phyloP scores from a whole-genome alignment of 1,140 invertebrate genomes.

The Radopholus similis region DNA sequence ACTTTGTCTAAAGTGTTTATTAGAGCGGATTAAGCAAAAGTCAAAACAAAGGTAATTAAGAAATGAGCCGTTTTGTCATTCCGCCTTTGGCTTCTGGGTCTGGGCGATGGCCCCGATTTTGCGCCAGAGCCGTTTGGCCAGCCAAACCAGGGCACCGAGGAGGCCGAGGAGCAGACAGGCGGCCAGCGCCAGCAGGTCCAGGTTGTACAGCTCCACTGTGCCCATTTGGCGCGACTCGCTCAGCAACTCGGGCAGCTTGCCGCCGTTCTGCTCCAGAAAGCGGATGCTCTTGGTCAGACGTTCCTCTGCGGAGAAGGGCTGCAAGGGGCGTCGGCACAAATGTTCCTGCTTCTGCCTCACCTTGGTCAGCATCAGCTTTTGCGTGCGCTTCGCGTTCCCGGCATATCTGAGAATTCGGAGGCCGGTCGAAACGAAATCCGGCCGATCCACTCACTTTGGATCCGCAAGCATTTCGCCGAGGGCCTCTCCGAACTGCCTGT shows the following conservation, averaged over 20 bases:
- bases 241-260: constrained; percentile 29
- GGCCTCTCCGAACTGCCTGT: constrained; percentile 4
- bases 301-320: constrained; percentile 31
- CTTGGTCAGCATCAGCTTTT: constrained; percentile 7
- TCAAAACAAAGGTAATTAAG: neutral
- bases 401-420: neutral
- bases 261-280: constrained; percentile 29
- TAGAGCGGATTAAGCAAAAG: too few species aligned
- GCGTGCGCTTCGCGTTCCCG: constrained; percentile 4
- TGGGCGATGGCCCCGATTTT: neutral
- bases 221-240: constrained; percentile 20
- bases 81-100: neutral
- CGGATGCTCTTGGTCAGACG: constrained; percentile 24
- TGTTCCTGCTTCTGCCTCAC: neutral
- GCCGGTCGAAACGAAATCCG: neutral
- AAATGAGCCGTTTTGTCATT: neutral
- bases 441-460: constrained; percentile 20
- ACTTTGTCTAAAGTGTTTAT: too few species aligned
- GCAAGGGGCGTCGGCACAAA: neutral
- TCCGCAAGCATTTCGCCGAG: constrained; percentile 28
- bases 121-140: neutral
- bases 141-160: neutral
- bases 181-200: constrained; percentile 9
- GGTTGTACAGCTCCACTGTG: constrained; percentile 13
- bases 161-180: neutral